Conservation (phyloP, 2,113 vertebrate genomes). For the Oxyruncus cristatus region DNA sequence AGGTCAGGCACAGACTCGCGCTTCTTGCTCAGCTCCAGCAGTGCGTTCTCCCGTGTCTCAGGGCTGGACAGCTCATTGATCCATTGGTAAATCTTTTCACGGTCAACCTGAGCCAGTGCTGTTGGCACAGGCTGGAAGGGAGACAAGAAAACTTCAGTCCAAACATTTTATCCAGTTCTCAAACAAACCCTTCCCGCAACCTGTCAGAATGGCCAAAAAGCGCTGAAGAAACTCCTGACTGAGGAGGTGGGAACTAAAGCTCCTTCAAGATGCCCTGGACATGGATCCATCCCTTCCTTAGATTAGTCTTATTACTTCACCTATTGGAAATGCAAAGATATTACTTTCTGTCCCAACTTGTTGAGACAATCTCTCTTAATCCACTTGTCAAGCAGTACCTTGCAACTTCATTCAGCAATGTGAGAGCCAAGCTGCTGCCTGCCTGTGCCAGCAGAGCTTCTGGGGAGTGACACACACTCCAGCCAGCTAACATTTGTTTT, state of each 20-base stretch:
- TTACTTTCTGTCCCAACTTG: not conserved
- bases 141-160: conserved; percentile 22
- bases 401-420: not conserved
- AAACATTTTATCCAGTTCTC: not conserved
- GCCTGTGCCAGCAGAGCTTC: not conserved
- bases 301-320: not conserved
- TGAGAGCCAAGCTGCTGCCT: not conserved
- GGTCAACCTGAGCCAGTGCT: conserved; percentile 93
- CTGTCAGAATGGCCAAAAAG: not conserved
- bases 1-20: conserved; percentile 94
- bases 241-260: not conserved
- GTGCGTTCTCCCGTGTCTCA: conserved; percentile 92
- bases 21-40: conserved; percentile 97
- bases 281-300: not conserved
- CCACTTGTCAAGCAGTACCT: not conserved
- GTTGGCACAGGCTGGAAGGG: conserved; percentile 88
- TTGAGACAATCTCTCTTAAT: not conserved
- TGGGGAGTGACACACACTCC: not conserved
- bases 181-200: not conserved
- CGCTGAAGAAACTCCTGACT: not conserved
- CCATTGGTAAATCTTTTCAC: conserved; percentile 99
- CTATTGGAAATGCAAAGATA: not conserved
- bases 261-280: not conserved
- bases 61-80: conserved; percentile 98
- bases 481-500: not conserved